phyloP scores from a whole-genome alignment of 2,113 vertebrate genomes.

The Neogobius melanostomus region DNA sequence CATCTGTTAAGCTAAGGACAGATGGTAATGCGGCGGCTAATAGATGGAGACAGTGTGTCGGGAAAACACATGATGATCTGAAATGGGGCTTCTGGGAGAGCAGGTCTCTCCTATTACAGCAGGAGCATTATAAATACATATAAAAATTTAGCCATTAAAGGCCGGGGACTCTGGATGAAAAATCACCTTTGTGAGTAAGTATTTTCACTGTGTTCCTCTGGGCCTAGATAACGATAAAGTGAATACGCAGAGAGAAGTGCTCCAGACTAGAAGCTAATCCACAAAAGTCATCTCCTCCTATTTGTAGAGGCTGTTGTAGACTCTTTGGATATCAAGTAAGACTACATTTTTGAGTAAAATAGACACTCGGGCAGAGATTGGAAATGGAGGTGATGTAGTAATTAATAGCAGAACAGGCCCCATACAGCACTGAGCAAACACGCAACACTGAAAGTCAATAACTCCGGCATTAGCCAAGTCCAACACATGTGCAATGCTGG shows the following conservation, averaged over 20 bases:
- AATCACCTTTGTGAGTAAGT: constrained; percentile 32
- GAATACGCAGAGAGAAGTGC: constrained; percentile 27
- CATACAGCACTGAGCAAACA: constrained; percentile 48
- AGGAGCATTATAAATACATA: constrained; percentile 36
- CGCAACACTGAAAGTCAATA: constrained; percentile 58
- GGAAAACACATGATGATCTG: constrained; percentile 55
- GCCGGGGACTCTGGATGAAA: constrained; percentile 41
- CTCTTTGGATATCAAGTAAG: no score
- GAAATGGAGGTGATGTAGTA: constrained; percentile 33
- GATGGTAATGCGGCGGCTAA: constrained; percentile 51
- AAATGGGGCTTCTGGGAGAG: constrained; percentile 58
- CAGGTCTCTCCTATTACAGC: constrained; percentile 37
- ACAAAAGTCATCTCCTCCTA: no score
- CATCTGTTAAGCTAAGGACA: constrained; percentile 57
- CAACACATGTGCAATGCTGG: constrained; percentile 28
- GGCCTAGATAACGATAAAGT: constrained; percentile 44
- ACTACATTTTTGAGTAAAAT: constrained; percentile 14
- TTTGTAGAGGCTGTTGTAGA: no score
- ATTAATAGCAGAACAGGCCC: constrained; percentile 27
- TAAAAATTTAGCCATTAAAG: constrained; percentile 34
- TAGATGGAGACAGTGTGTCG: constrained; percentile 43
- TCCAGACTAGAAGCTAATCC: background rate
- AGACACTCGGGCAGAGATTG: constrained; percentile 31
- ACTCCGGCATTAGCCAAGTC: constrained; percentile 46
- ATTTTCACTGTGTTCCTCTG: constrained; percentile 32